phyloP scores from a whole-genome alignment of 2,113 vertebrate species.

The Rhegmatorhina hoffmannsi region DNA sequence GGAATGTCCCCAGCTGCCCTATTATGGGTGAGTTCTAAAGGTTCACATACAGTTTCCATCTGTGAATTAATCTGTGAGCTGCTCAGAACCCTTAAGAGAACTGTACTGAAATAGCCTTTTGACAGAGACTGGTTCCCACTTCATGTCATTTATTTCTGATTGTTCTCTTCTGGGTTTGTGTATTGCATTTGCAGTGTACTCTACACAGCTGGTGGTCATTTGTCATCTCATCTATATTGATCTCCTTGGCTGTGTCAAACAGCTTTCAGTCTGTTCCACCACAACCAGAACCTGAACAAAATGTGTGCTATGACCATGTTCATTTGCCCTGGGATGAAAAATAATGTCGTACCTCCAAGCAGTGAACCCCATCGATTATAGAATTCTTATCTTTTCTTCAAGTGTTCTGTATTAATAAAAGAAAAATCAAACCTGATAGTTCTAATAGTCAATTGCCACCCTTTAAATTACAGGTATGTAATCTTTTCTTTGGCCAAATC shows the following conservation, averaged over 20 bases:
- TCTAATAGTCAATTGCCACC: constrained; percentile 7
- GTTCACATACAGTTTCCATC: background rate
- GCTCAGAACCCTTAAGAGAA: background rate
- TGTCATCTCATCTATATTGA: constrained; percentile 30
- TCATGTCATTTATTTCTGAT: background rate
- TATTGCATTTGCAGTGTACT: background rate
- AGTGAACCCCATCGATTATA: background rate
- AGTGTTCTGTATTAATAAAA: constrained; percentile 35
- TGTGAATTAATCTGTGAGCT: background rate
- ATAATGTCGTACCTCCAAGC: background rate
- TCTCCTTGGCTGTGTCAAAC: background rate
- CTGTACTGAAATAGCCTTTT: background rate
- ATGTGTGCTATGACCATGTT: fast-evolving
- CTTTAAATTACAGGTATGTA: constrained; percentile 45
- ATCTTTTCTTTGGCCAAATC: constrained; percentile 36
- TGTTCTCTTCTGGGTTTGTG: background rate
- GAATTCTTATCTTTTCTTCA: constrained; percentile 17
- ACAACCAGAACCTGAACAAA: background rate
- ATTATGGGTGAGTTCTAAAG: background rate
- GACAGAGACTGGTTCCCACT: background rate
- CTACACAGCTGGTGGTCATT: constrained; percentile 22
- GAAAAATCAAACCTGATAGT: constrained; percentile 11
- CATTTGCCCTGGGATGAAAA: background rate
- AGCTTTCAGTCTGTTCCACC: background rate
- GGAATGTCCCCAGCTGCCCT: background rate